Conservation (phyloP, 2,113 vertebrate genomes). For the Mirounga angustirostris region DNA sequence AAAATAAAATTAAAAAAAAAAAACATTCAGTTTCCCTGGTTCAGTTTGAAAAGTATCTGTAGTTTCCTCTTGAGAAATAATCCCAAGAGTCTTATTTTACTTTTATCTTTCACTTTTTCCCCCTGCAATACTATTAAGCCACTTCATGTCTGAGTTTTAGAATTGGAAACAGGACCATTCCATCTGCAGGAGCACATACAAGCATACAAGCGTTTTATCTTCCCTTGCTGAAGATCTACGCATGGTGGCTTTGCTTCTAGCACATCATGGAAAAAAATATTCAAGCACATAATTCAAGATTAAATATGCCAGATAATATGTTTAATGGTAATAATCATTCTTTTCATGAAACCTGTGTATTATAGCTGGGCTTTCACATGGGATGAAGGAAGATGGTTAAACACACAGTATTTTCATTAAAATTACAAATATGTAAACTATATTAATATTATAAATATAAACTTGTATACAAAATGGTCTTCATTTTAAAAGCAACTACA, state of each 20-base stretch:
- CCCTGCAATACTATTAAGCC: not conserved
- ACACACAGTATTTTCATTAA: not conserved
- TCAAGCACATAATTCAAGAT: not conserved
- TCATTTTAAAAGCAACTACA: not conserved
- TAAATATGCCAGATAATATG: not conserved
- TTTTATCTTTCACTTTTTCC: not conserved
- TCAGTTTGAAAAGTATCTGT: not conserved
- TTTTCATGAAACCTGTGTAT: not conserved
- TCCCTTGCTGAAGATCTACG: not conserved
- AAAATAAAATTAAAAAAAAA: not conserved
- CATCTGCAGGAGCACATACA: not conserved
- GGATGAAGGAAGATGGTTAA: not conserved
- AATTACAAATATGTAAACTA: not conserved
- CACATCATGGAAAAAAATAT: not conserved
- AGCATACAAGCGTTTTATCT: not conserved
- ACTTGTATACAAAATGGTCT: not conserved
- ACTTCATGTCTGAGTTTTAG: not conserved
- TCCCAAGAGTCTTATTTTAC: not conserved
- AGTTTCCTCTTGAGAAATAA: conserved; percentile 27
- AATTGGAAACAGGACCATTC: not conserved
- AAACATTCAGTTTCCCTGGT: not conserved
- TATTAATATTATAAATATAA: not conserved
- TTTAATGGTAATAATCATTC: not conserved
- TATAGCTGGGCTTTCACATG: not conserved
- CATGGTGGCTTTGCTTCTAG: not conserved